These are phyloP conservation scores for Ecdyonurus torrentis DNA, from an alignment of 2,888 invertebrate genomes.

Conservation along the genomic window DNA sequence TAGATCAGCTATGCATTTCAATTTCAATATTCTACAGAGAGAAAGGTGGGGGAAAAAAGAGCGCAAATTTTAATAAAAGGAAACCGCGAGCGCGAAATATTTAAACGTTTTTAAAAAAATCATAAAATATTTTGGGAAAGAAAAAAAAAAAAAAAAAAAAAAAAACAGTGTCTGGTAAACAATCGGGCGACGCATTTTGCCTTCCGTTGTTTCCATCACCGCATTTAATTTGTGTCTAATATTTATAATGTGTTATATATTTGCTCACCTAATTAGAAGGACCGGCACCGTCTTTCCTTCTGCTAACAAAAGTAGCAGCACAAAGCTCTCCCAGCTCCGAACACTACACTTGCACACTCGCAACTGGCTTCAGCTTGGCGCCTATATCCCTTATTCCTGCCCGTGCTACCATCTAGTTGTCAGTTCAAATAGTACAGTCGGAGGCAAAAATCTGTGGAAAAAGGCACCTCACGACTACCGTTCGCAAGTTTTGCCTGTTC, in stretches of 20 bases:
- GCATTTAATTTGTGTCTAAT: not conserved
- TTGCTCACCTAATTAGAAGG: not conserved
- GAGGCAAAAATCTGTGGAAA: no score
- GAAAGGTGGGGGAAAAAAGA: no score
- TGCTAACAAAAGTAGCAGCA: not conserved
- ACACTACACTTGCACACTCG: not conserved
- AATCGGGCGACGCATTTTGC: not conserved
- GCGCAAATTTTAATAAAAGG: no score
- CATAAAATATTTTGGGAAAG: no score
- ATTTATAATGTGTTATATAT: not conserved
- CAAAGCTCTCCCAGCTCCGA: not conserved
- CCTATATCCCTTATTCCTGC: not conserved
- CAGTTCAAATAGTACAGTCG: not conserved
- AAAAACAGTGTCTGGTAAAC: not conserved
- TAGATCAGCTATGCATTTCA: no score
- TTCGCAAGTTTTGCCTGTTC: no score
- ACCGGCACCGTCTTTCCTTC: not conserved
- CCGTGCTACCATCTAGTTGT: not conserved
- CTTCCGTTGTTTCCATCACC: not conserved
- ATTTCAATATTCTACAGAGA: no score
- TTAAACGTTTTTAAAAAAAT: not conserved
- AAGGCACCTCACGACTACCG: no score
- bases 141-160: not conserved
- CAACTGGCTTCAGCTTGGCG: not conserved
- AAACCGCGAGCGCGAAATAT: not conserved